phyloP scores from a whole-genome alignment of 2,888 invertebrate species.

The Eueremaeus valkanovi region DNA sequence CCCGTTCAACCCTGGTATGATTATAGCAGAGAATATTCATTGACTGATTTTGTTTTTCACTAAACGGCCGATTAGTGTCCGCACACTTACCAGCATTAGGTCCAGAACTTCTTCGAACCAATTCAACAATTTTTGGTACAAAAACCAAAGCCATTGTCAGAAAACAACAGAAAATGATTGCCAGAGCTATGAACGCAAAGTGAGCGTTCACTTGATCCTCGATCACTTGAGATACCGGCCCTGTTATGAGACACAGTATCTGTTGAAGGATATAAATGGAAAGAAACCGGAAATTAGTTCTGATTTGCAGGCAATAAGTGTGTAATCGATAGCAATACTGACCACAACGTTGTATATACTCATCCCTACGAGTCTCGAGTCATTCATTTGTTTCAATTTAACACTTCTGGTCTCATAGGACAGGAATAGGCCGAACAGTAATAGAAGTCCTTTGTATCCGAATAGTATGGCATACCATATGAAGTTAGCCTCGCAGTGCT shows the following conservation, averaged over 20 bases:
- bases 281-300: not conserved
- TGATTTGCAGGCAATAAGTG: not conserved
- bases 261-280: conserved; percentile 36
- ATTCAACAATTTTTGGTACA: conserved; percentile 76
- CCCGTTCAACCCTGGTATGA: conserved; percentile 15
- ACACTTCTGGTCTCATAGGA: conserved; percentile 97
- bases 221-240: conserved; percentile 94
- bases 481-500: conserved; percentile 93
- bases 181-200: conserved; percentile 91
- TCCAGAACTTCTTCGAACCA: conserved; percentile 25
- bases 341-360: conserved; percentile 98
- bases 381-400: conserved; percentile 92
- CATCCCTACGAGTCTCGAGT: conserved; percentile 97
- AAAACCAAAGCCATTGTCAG: conserved; percentile 98
- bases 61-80: no score
- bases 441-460: conserved; percentile 91
- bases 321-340: conserved; percentile 22
- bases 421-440: conserved; percentile 94
- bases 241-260: conserved; percentile 90
- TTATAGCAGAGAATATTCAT: no score
- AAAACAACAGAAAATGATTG: conserved; percentile 96
- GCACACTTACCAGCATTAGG: conserved; percentile 29
- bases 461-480: conserved; percentile 89
- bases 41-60: no score
- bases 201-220: conserved; percentile 96